These are phyloP conservation scores for Agelaius tricolor DNA, from an alignment of 2,113 vertebrate genomes.

Conservation along the genomic window DNA sequence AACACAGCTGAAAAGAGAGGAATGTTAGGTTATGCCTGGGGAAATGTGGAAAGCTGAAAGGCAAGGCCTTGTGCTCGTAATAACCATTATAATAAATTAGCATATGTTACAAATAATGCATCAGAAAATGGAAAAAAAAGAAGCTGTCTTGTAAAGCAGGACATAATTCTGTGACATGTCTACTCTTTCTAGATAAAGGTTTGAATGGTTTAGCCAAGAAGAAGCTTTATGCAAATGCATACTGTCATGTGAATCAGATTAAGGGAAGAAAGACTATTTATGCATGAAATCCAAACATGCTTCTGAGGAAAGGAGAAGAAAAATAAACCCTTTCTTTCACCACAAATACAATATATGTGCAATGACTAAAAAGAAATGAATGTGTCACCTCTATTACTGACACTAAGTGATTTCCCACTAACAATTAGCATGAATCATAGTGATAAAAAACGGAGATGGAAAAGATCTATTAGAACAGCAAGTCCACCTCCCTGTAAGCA, in stretches of 20 bases:
- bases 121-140: not conserved
- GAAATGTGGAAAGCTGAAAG: slow-evolving; percentile 34
- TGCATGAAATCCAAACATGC: slow-evolving; percentile 67
- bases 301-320: slow-evolving; percentile 34
- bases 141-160: slow-evolving; percentile 25
- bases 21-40: slow-evolving; percentile 9
- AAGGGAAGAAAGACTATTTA: slow-evolving; percentile 56
- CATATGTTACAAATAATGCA: slow-evolving; percentile 50
- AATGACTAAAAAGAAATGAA: slow-evolving; percentile 22
- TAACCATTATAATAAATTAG: slow-evolving; percentile 44
- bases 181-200: slow-evolving; percentile 21
- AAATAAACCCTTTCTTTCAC: slow-evolving; percentile 50
- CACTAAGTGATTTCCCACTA: slow-evolving; percentile 63
- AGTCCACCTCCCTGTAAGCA: not conserved
- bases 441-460: slow-evolving; percentile 20
- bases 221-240: slow-evolving; percentile 45
- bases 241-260: slow-evolving; percentile 66
- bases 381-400: slow-evolving; percentile 33
- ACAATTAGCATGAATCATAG: slow-evolving; percentile 63
- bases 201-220: slow-evolving; percentile 48
- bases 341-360: slow-evolving; percentile 13
- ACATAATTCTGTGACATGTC: not conserved
- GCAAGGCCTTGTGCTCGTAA: slow-evolving; percentile 17
- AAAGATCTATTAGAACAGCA: slow-evolving; percentile 31
- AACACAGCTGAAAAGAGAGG: not conserved